Evolutionary conservation across 1,140 invertebrate species (phyloP), one percentile per base, ranked within the genome.

Genomic region (Cydia pomonella): DNA sequence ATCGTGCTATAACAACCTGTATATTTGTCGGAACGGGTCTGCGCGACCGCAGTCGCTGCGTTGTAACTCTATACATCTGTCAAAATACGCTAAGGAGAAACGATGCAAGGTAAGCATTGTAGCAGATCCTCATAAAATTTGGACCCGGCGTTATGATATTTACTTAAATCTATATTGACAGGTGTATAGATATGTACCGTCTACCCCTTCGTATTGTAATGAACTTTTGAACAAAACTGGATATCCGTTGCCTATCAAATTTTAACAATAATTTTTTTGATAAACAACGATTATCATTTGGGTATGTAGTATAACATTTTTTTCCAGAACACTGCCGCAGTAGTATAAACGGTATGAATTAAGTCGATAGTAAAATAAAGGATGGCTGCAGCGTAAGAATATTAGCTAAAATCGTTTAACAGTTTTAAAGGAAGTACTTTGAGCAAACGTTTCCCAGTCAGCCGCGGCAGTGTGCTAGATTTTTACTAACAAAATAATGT

Each of bases 1-100:
- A 38, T 69, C 64, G 64, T 69, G 64, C 64, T 69, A 69, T 69
- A 69, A 69, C 64, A 69, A 69, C 64, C 29, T 69, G 9, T 69
- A 69, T 33, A n/a, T 33, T 50, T 29, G 4, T 21, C 64, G 27
- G 64, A 69, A 69, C 64, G 27, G 64, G 64, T 69, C 64, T 69
- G 64, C 64, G 29, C 64, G 64, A 41, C 64, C n/a, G 27, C 64
- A 38, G 64, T 69, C 64, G 64, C 63, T 41, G 27, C n/a, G 41
- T 66, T 9, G 64, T 69, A 18, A 18, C 33, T 69, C 64, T 69
- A 69, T 69, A 69, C 64, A 69, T 69, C 64, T 69, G 64, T 69
- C 64, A 69, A 69, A 18, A 69, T 33, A 69, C 18, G 64, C n/a
- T 38, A 38, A 33, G 7, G 27, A n/a, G 64, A 18, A 33, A 69